Evolutionary conservation across 2,113 vertebrate species (phyloP), one percentile per base, ranked within the genome.

Genomic region (Psophia crepitans): DNA sequence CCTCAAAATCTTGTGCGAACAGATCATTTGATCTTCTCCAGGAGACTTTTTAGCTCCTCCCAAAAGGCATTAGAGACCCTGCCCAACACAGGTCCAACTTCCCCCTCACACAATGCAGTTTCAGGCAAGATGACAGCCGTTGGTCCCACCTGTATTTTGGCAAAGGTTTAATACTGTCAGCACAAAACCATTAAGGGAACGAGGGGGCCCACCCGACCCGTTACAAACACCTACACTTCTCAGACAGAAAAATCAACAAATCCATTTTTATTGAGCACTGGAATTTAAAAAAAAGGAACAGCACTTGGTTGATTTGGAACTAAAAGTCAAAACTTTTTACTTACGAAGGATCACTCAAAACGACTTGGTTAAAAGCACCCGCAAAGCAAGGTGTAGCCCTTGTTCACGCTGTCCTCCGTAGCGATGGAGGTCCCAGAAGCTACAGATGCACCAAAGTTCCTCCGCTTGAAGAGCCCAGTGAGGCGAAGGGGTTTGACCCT

Each of bases 271-370:
- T 92, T 96, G 53, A 96, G 82, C 58, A 92, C 63, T 70, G 83
- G 49, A 74, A 92, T 96, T 93, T 93, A n/a, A 69, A 94, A 96
- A 43, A 13, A 95, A 85, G 85, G 85, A 93, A 95, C 83, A 96
- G 86, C 90, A 95, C 79, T 90, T 93, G 58, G 53, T 95, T 93
- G 71, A 87, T 85, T 63, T 35, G 66, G 78, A 95, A 73, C 92
- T 88, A 80, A 92, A 94, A 93, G 74, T 46, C 58, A 68, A 80
- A 57, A 74, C 28, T 87, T 74, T 78, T 80, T 26, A 81, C 24
- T 81, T 57, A 77, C 12, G 74, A 84, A 84, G 12, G 64, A 89
- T 84, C 60, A 58, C 58, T 87, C 41, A 12, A 48, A 91, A 80
- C 56, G 78, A 53, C 1, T 14, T 26, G 37, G 91, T 76, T 94